phyloP scores from a whole-genome alignment of 2,113 vertebrate genomes.

The Agapornis roseicollis region DNA sequence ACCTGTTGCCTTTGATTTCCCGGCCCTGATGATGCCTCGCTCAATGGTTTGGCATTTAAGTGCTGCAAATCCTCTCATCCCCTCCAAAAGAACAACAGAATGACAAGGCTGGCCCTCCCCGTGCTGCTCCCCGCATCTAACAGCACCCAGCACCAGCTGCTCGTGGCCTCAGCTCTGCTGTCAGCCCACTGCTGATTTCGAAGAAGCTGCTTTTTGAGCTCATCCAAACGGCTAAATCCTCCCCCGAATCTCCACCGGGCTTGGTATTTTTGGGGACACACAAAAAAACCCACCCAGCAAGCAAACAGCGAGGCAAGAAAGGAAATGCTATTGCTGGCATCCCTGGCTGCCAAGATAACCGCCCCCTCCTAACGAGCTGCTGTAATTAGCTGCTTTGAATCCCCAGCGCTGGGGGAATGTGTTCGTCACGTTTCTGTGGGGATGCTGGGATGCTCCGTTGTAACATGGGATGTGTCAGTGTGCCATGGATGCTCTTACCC shows the following conservation, averaged over 20 bases:
- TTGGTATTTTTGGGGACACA: background rate
- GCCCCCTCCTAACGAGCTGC: conserved; percentile 21
- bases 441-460: background rate
- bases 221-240: background rate
- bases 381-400: conserved; percentile 22
- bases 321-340: background rate
- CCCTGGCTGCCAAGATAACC: conserved; percentile 36
- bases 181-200: background rate
- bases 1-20: background rate
- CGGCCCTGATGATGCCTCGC: fast-evolving
- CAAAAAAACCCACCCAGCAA: background rate
- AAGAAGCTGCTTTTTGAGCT: background rate
- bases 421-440: background rate
- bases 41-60: background rate
- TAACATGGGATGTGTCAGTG: background rate
- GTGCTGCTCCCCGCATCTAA: background rate
- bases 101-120: fast-evolving
- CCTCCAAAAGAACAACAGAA: background rate
- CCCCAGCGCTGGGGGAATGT: background rate
- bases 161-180: fast-evolving
- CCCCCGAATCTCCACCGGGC: background rate
- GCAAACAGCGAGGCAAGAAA: background rate
- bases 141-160: background rate
- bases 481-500: background rate
- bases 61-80: background rate